Conservation (phyloP, 2,797 vertebrate genomes). For the Glyptemys insculpta region DNA sequence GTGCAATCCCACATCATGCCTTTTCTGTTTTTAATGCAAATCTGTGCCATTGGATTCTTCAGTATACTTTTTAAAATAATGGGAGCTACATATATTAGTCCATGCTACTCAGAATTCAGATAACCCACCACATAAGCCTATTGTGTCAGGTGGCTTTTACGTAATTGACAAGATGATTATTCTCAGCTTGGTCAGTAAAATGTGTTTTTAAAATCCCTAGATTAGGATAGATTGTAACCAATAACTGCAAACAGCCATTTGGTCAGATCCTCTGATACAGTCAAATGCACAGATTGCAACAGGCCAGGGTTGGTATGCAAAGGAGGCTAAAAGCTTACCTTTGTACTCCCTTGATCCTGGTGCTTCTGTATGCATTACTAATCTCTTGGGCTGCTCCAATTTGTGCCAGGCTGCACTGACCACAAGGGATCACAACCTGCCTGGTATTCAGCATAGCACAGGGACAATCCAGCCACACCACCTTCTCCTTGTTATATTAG, state of each 20-base stretch:
- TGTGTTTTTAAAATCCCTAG: conserved; percentile 1
- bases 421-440: background rate
- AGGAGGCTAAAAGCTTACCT: fast-evolving
- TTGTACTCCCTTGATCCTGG: fast-evolving
- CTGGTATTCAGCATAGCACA: background rate
- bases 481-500: background rate
- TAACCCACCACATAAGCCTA: background rate
- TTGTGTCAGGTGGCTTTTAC: background rate
- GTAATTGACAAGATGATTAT: background rate
- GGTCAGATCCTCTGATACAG: background rate
- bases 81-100: background rate
- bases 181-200: background rate
- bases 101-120: background rate
- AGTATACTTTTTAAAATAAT: background rate
- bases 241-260: background rate
- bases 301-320: background rate
- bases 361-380: background rate
- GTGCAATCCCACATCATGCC: background rate
- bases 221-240: background rate
- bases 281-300: background rate
- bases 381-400: fast-evolving
- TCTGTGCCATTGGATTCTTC: background rate
- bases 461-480: background rate
- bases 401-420: background rate
- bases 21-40: background rate